Conservation (phyloP, 1,140 invertebrate genomes). For the Procambarus virginalis region DNA sequence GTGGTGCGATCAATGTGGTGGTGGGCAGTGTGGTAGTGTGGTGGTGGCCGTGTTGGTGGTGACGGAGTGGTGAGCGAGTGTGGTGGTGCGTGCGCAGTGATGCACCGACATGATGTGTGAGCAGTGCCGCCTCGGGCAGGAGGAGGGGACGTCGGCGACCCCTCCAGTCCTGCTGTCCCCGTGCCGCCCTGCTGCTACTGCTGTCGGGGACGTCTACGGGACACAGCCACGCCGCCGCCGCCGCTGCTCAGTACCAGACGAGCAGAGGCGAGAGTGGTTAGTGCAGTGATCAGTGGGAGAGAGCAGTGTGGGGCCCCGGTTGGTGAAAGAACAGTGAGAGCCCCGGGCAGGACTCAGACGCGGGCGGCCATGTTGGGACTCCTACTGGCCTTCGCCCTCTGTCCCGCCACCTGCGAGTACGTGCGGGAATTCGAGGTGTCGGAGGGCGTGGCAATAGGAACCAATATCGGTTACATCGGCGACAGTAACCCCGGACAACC, state of each 20-base stretch:
- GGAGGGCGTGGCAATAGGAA: constrained; percentile 89
- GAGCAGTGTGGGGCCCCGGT: neutral
- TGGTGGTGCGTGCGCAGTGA: constrained; percentile 22
- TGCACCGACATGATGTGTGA: constrained; percentile 60
- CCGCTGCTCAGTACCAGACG: constrained; percentile 2
- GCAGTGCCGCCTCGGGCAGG: constrained; percentile 49
- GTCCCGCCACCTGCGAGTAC: constrained; percentile 72
- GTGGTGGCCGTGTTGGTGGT: neutral
- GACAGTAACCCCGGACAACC: constrained; percentile 78
- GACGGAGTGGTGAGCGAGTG: neutral
- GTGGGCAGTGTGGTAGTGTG: neutral
- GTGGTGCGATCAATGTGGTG: neutral
- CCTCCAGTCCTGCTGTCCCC: constrained; percentile 36
- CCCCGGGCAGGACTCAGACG: constrained; percentile 49
- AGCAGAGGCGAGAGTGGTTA: constrained; percentile 22
- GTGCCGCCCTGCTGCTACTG: constrained; percentile 47
- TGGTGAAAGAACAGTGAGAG: constrained; percentile 27
- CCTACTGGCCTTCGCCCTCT: constrained; percentile 23
- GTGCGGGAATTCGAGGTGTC: constrained; percentile 88
- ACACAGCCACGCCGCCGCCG: constrained; percentile 8
- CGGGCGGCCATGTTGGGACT: constrained; percentile 29
- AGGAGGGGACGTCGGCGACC: constrained; percentile 32
- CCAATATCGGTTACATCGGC: constrained; percentile 89
- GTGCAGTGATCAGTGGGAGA: constrained; percentile 3
- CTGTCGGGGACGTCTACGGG: constrained; percentile 46